Evolutionary conservation across 2,888 invertebrate genomes (phyloP).

Genomic region (Uropetala carovei): DNA sequence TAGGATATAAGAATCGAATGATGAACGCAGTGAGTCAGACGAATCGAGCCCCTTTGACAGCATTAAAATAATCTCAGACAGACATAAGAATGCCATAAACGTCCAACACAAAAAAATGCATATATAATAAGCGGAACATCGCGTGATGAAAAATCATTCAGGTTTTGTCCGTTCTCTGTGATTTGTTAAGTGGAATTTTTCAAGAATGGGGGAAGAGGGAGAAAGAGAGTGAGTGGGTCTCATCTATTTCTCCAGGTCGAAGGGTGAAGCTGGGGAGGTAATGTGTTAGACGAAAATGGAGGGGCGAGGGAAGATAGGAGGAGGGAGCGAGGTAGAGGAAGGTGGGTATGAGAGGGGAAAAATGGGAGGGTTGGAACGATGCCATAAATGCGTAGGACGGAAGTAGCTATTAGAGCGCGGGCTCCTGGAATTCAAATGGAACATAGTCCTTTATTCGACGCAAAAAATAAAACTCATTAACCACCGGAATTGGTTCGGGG

Average conservation of each 20-base stretch:
- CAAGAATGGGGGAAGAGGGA: too few relatives aligned
- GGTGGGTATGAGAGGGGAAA: too few relatives aligned
- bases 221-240: too few relatives aligned
- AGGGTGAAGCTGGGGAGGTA: neutral
- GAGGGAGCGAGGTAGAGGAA: too few relatives aligned
- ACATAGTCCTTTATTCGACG: neutral
- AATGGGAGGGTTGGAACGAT: neutral
- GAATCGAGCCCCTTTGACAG: too few relatives aligned
- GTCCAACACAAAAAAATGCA: neutral
- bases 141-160: neutral
- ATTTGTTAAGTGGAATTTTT: neutral
- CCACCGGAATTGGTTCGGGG: neutral
- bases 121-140: neutral
- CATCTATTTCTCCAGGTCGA: too few relatives aligned
- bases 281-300: neutral
- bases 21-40: too few relatives aligned
- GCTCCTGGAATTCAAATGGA: neutral
- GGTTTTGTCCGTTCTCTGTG: neutral
- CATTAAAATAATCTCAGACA: too few relatives aligned
- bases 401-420: neutral
- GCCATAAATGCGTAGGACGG: constrained; percentile 27
- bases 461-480: constrained; percentile 6
- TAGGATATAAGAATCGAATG: too few relatives aligned
- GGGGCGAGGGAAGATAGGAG: too few relatives aligned
- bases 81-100: neutral